A percentile compares a stretch with the other conserved stretches of the same genome.
Conservation (phyloP, 2,797 vertebrate genomes). For the Danio jaintianensis region DNA sequence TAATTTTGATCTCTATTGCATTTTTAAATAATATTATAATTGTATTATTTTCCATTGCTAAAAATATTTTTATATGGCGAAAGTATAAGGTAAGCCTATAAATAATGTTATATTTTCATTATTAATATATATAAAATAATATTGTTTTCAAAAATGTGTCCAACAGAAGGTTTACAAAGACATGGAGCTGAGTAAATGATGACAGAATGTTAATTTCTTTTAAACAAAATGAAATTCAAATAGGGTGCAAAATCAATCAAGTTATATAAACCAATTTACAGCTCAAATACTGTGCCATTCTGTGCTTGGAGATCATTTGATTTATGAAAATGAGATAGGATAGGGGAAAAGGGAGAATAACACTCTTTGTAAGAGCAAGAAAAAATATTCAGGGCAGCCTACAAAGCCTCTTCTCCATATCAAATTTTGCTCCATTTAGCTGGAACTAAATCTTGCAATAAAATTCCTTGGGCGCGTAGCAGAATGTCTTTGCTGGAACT, state of each 20-base stretch:
- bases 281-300: background rate
- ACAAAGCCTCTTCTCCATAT: conserved; percentile 48
- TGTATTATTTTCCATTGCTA: too few relatives aligned
- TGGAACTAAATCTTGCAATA: conserved; percentile 56
- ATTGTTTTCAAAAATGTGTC: too few relatives aligned
- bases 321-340: conserved; percentile 34
- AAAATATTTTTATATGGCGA: too few relatives aligned
- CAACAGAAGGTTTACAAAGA: too few relatives aligned
- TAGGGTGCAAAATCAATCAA: background rate
- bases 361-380: conserved; percentile 31
- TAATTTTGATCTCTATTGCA: too few relatives aligned
- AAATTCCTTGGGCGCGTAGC: conserved; percentile 59
- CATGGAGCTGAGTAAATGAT: too few relatives aligned
- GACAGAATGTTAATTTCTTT: too few relatives aligned
- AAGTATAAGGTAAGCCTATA: too few relatives aligned
- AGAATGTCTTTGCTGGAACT: conserved; percentile 55
- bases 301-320: conserved; percentile 11
- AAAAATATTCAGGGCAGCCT: conserved; percentile 27
- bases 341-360: conserved; percentile 22
- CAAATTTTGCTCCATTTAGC: conserved; percentile 53
- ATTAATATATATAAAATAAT: too few relatives aligned
- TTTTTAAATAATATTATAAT: too few relatives aligned
- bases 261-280: background rate
- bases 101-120: too few relatives aligned
- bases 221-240: too few relatives aligned